Conservation (phyloP, 2,888 invertebrate genomes). For the Chouioia cunea region DNA sequence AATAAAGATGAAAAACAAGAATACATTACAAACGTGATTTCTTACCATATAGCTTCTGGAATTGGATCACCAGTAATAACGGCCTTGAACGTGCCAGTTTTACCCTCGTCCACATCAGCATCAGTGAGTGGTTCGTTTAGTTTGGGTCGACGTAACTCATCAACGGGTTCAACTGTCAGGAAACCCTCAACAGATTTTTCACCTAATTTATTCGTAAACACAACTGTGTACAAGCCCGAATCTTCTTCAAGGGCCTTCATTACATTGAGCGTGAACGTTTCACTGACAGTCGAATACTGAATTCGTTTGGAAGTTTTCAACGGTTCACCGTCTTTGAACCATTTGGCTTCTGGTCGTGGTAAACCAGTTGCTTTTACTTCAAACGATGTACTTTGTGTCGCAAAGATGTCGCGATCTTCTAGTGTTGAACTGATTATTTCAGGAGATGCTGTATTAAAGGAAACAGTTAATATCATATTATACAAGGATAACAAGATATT, state of each 20-base stretch:
- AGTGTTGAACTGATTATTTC: conserved; percentile 80
- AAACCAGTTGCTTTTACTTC: conserved; percentile 82
- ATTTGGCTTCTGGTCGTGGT: conserved; percentile 83
- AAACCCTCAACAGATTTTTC: conserved; percentile 81
- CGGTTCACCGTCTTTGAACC: conserved; percentile 83
- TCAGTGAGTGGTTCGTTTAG: conserved; percentile 78
- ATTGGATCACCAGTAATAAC: conserved; percentile 90
- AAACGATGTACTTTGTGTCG: conserved; percentile 85
- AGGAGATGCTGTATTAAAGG: conserved; percentile 74
- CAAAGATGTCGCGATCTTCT: conserved; percentile 81
- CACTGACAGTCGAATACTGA: conserved; percentile 62
- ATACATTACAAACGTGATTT: background rate
- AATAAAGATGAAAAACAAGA: background rate
- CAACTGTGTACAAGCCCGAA: conserved; percentile 86
- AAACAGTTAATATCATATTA: no score
- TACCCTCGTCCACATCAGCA: conserved; percentile 78
- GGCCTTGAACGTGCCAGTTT: conserved; percentile 77
- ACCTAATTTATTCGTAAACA: conserved; percentile 86
- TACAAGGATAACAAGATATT: no score
- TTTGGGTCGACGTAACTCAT: conserved; percentile 83
- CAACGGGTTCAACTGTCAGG: conserved; percentile 81
- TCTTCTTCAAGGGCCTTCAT: conserved; percentile 78
- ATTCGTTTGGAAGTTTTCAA: conserved; percentile 73
- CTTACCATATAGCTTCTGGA: conserved; percentile 87
- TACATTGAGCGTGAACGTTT: conserved; percentile 81